Base-by-base conservation (phyloP, 2,888 invertebrate species). In the Sesamia inferens region DNA sequence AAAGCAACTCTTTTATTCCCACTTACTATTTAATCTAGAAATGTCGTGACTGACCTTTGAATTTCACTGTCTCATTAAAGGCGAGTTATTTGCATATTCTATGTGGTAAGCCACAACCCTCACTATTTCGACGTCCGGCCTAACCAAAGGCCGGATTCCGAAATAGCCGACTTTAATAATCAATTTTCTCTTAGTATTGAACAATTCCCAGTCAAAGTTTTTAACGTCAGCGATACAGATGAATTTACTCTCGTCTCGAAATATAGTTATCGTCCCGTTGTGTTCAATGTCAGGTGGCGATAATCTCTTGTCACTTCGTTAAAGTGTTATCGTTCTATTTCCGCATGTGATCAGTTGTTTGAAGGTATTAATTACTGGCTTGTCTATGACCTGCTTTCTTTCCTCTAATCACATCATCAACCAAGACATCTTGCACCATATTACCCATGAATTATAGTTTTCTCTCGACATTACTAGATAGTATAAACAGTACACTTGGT, bases 221-320 rank as follows among this genome's bases (percentile, higher is more conserved):
- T 67, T 51, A 59, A 72, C 51, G 44, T 55, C 57, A 57, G n/a
- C 19, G 47, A 59, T 24, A 69, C 42, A 73, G 62, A 77, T 48
- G 68, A 65, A 65, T 81, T 76, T 65, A 70, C 51, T 78, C 55
- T 61, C 73, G 24, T 61, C 59, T 61, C 31, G 59, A 47, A 82
- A 82, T 72, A 63, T 62, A 51, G 65, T 42, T 59, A 72, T 54
- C 54, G 62, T 64, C 44, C 31, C 48, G 65, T 67, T 51, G n/a
- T 54, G 42, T 8, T 59, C 24, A 69, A 54, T 71, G 54, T 69
- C 68, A 64, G 47, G 61, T 68, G 64, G 57, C 68, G 65, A 55
- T 86, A 76, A 87, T 86, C 79, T 74, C 77, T 79, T 83, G 83
- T 82, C 85, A 87, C 71, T 79, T 88, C 87, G 78, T 88, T 88